These are phyloP conservation scores for Philonicus albiceps DNA, from an alignment of 2,888 invertebrate genomes.

Conservation along the genomic window DNA sequence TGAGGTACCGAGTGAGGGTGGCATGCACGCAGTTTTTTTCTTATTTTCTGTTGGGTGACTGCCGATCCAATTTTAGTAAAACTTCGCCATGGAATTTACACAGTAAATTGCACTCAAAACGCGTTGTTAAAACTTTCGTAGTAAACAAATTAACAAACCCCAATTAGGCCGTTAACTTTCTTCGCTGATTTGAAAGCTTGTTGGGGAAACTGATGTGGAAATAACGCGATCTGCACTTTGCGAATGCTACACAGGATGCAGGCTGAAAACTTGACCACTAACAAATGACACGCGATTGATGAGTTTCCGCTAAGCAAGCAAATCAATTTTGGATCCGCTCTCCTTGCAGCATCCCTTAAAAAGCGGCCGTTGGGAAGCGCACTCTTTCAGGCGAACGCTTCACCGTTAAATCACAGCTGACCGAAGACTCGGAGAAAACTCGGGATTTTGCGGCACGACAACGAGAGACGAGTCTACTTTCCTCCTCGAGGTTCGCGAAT, in stretches of 20 bases:
- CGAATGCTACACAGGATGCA: neutral
- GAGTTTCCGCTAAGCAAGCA: neutral
- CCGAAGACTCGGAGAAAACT: neutral
- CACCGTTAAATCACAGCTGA: neutral
- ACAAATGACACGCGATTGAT: neutral
- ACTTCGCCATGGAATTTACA: neutral
- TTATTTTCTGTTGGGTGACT: neutral
- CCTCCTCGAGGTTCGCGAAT: constrained; percentile 42
- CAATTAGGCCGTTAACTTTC: neutral
- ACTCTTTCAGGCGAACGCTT: neutral
- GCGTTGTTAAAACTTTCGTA: neutral
- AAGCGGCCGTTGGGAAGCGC: neutral
- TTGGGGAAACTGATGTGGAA: neutral
- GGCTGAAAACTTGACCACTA: neutral
- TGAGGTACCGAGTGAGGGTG: neutral
- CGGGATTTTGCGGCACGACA: constrained; percentile 9
- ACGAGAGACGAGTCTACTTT: neutral
- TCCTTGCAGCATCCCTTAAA: neutral
- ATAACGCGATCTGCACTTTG: neutral
- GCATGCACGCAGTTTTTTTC: neutral
- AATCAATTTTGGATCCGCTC: neutral
- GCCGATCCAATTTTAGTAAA: neutral
- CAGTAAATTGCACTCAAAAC: neutral
- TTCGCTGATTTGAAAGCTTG: neutral
- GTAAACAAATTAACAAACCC: neutral